Base-by-base conservation (phyloP, 2,888 invertebrate genomes). In the Drosophila melanosoma region DNA sequence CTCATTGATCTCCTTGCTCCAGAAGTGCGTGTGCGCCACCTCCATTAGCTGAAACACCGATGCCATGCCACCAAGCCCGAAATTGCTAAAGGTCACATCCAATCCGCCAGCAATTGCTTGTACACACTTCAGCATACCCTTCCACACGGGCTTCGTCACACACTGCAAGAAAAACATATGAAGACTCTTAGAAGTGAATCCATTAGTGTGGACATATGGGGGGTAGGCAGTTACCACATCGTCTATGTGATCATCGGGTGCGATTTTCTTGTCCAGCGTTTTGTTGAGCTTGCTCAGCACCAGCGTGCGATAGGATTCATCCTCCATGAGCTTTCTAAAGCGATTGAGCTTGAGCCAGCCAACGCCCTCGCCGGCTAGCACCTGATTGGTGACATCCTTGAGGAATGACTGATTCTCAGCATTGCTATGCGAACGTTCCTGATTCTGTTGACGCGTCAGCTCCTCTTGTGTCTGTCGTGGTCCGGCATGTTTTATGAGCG, bases 1-100 rank as follows among this genome's bases (percentile, higher is more conserved):
- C 76, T 95, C 95, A 48, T 94, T 94, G 11, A 97, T 92, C 92
- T 98, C 98, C 91, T 97, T 97, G 83, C 97, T 97, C 98, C 98
- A 99, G 92, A 97, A 99, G 93, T 99, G 99, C 0, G 99, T 99
- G 93, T 99, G 99, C 3, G 98, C 98, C 91, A 99, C 98, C 94
- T 99, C 99, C 89, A 99, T 96, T 79, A 99, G 94, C 93, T 99
- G 98, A 93, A 98, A 99, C 26, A 98, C 98, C 0, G 99, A 98
- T 5, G 99, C 98, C 97, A 99, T 98, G 29, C 99, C 99, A 40
- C 99, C 99, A 1, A 98, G 94, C 0, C 99, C 99, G 89, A 98
- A 97, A 94, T 98, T 99, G 51, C 96, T 95, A 92, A 96, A 99
- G 0, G 98, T 98, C 74, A 96, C 96, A 92, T 99, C 99, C 61